Conservation (phyloP, 2,797 vertebrate species). For the Macropus fuliginosus region DNA sequence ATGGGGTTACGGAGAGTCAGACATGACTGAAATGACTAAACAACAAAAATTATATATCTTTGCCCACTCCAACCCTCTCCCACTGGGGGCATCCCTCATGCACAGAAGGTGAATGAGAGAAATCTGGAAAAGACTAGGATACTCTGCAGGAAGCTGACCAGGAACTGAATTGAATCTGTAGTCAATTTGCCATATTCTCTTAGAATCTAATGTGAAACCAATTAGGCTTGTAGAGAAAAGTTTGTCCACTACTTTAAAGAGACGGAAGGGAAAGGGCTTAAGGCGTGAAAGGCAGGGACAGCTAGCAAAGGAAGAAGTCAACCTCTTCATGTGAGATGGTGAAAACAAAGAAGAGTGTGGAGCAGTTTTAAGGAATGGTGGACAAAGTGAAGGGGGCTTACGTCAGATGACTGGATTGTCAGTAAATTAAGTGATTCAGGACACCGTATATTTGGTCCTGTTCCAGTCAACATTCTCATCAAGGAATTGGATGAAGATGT, state of each 20-base stretch:
- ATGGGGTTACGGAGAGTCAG: not conserved
- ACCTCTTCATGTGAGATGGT: not conserved
- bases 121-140: not conserved
- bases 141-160: not conserved
- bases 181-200: not conserved
- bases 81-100: not conserved
- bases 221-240: not conserved
- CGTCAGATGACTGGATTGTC: not conserved
- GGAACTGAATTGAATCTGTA: not conserved
- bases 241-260: not conserved
- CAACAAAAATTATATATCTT: not conserved
- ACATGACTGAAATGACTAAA: not conserved
- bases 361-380: not conserved
- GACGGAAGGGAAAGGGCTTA: not conserved
- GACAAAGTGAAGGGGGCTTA: not conserved
- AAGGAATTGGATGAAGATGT: not conserved
- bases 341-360: not conserved
- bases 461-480: conserved; percentile 1
- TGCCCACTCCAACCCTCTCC: not conserved
- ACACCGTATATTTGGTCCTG: not conserved
- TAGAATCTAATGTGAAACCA: not conserved
- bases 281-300: not conserved
- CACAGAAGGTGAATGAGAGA: not conserved
- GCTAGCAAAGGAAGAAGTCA: not conserved
- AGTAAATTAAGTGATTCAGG: not conserved